Evolutionary conservation across 2,888 invertebrate genomes (phyloP).

Genomic region (Callosobruchus maculatus): DNA sequence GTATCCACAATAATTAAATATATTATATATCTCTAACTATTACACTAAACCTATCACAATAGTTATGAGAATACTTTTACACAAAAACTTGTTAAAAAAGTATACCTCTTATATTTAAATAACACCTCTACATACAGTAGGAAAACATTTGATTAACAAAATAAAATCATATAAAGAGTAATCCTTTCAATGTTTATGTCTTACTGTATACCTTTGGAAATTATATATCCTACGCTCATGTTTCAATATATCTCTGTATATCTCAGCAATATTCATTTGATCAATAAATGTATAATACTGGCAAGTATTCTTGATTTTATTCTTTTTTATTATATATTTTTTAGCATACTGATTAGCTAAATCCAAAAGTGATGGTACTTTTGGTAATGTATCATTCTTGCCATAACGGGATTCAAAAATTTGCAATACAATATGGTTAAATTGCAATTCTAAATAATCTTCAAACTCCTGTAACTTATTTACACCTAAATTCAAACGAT

Average conservation of each 20-base stretch:
- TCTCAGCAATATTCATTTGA: conserved; percentile 21
- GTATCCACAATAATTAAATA: too few relatives aligned
- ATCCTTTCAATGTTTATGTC: background rate
- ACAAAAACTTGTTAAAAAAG: too few relatives aligned
- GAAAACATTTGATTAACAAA: background rate
- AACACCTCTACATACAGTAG: too few relatives aligned
- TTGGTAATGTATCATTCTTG: conserved; percentile 1
- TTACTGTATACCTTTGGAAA: background rate
- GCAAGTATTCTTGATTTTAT: conserved; percentile 19
- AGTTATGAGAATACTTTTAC: too few relatives aligned
- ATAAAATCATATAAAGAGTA: background rate
- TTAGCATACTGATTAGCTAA: conserved; percentile 29
- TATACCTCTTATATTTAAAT: too few relatives aligned
- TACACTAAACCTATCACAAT: too few relatives aligned
- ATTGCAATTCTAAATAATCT: background rate
- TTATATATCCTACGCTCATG: conserved; percentile 29
- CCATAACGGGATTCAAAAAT: background rate
- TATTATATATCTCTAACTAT: too few relatives aligned
- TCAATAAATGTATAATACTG: conserved; percentile 27
- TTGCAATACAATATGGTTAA: background rate
- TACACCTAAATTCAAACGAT: background rate
- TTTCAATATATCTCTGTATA: conserved; percentile 28
- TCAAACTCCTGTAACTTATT: background rate
- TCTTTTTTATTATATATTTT: conserved; percentile 22
- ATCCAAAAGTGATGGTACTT: conserved; percentile 32